These are phyloP conservation scores for Melinaea menophilus DNA, from an alignment of 2,888 invertebrate species.

Conservation along the genomic window DNA sequence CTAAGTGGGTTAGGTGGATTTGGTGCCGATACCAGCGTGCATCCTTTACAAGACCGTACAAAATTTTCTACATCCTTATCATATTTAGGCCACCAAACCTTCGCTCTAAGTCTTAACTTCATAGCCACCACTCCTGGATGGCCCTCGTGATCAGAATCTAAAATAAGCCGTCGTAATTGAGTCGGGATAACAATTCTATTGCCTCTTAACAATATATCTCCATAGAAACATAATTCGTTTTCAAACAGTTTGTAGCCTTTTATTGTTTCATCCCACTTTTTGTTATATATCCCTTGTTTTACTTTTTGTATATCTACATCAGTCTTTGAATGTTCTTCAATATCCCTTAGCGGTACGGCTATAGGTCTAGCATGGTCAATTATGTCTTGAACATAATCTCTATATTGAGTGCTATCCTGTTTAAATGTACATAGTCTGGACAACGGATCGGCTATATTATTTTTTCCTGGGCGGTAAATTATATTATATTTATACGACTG, in stretches of 20 bases:
- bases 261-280: conserved; percentile 22
- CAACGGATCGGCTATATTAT: conserved; percentile 40
- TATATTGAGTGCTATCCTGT: conserved; percentile 16
- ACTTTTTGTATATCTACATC: conserved; percentile 24
- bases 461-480: conserved; percentile 33
- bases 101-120: conserved; percentile 29
- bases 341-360: conserved; percentile 21
- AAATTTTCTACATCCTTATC: conserved; percentile 29
- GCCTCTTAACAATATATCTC: conserved; percentile 25
- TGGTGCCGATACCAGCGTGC: no score
- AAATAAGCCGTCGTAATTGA: conserved; percentile 22
- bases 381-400: conserved; percentile 23
- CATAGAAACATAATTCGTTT: conserved; percentile 21
- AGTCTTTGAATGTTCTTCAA: conserved; percentile 9
- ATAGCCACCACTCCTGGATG: conserved; percentile 30
- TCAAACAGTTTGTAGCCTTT: conserved; percentile 9
- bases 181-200: conserved; percentile 29
- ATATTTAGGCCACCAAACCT: conserved; percentile 33
- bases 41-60: no score
- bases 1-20: no score
- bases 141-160: conserved; percentile 24
- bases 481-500: conserved; percentile 32
- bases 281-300: conserved; percentile 20
- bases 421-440: conserved; percentile 17
- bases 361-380: conserved; percentile 16